phyloP scores from a whole-genome alignment of 2,888 invertebrate genomes.

The Agonopterix subpropinquella region DNA sequence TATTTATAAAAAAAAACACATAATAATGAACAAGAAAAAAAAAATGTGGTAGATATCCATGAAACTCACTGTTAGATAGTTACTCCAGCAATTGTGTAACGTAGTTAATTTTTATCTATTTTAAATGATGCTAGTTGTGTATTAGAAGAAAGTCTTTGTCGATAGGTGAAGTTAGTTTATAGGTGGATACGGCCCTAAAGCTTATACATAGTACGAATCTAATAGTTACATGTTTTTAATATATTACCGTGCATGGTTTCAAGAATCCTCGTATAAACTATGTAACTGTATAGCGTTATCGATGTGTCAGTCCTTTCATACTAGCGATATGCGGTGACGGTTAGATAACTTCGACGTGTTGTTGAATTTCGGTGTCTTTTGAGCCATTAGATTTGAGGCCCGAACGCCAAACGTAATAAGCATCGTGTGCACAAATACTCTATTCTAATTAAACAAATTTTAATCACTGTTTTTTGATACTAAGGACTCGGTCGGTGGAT shows the following conservation, averaged over 20 bases:
- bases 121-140: conserved; percentile 69
- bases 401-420: conserved; percentile 24
- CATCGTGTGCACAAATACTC: conserved; percentile 66
- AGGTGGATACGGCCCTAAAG: conserved; percentile 54
- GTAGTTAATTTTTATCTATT: conserved; percentile 60
- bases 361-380: conserved; percentile 25
- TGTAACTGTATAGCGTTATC: conserved; percentile 52
- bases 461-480: conserved; percentile 60
- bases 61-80: conserved; percentile 52
- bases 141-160: conserved; percentile 38
- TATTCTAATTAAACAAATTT: conserved; percentile 38
- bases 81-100: conserved; percentile 54
- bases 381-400: conserved; percentile 16
- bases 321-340: conserved; percentile 24
- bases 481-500: conserved; percentile 33
- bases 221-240: conserved; percentile 48
- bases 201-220: conserved; percentile 55
- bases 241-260: conserved; percentile 40
- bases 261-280: conserved; percentile 56
- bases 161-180: conserved; percentile 42
- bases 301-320: conserved; percentile 46
- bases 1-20: conserved; percentile 48
- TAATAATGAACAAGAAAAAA: conserved; percentile 29
- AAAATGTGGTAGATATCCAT: conserved; percentile 32
- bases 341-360: conserved; percentile 19